phyloP scores from a whole-genome alignment of 1,140 invertebrate species.

The Babylonia areolata region DNA sequence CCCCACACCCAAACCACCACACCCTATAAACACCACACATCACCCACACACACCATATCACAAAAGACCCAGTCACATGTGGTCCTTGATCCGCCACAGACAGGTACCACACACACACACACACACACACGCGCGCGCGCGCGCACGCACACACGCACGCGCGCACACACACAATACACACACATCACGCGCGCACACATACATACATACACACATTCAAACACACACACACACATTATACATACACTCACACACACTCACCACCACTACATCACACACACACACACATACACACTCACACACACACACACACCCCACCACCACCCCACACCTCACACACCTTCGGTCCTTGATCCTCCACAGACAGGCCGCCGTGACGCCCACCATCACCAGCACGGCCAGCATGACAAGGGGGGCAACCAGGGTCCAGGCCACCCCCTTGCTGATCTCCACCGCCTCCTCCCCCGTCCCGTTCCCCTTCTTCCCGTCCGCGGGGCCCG shows the following conservation, averaged over 20 bases:
- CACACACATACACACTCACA: background rate
- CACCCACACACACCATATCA: too few relatives aligned
- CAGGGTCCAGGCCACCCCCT: background rate
- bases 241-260: background rate
- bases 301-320: background rate
- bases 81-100: too few relatives aligned
- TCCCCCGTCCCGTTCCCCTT: background rate
- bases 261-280: background rate
- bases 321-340: background rate
- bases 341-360: slow-evolving; percentile 8
- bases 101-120: too few relatives aligned
- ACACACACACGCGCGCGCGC: too few relatives aligned
- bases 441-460: slow-evolving; percentile 6
- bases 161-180: too few relatives aligned
- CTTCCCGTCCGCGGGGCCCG: background rate
- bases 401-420: slow-evolving; percentile 28
- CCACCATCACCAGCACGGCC: background rate
- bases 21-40: too few relatives aligned
- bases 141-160: too few relatives aligned
- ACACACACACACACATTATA: background rate
- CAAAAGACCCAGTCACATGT: too few relatives aligned
- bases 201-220: too few relatives aligned
- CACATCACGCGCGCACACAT: too few relatives aligned
- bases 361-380: background rate
- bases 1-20: too few relatives aligned